phyloP scores from a whole-genome alignment of 2,888 invertebrate species.

The Candidula unifasciata region DNA sequence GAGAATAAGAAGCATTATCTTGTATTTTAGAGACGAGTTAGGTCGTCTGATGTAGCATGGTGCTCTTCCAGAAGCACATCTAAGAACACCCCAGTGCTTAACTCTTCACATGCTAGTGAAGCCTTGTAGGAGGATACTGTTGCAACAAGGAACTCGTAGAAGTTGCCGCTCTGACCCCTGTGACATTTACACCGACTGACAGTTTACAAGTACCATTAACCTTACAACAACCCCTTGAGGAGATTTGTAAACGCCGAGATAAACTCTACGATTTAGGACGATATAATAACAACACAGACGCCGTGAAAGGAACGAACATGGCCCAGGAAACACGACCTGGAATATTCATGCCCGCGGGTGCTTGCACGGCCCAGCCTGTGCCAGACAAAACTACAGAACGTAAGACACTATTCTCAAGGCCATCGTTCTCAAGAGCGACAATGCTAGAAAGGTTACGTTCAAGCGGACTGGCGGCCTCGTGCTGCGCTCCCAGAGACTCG shows the following conservation, averaged over 20 bases:
- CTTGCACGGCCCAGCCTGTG: too few species aligned
- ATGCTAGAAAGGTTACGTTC: background rate
- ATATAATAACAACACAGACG: background rate
- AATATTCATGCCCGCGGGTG: too few species aligned
- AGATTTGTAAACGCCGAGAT: background rate
- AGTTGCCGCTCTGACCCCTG: too few species aligned
- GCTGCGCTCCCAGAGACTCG: constrained; percentile 9
- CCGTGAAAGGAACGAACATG: background rate
- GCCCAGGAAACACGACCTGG: too few species aligned
- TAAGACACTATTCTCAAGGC: constrained; percentile 13
- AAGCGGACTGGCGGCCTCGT: background rate
- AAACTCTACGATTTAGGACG: background rate
- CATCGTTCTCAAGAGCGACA: background rate
- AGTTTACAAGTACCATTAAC: background rate
- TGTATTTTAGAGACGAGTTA: background rate
- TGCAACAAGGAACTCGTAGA: background rate
- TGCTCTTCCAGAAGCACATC: background rate
- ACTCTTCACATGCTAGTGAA: background rate
- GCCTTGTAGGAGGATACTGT: background rate
- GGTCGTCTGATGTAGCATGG: background rate
- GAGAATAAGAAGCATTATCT: background rate
- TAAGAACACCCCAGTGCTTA: background rate
- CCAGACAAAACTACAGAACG: too few species aligned
- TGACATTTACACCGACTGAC: background rate
- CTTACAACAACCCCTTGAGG: background rate